Percentiles rank a stretch among this genome's conserved stretches.
These are phyloP conservation scores for Arctopsyche grandis DNA, from an alignment of 1,140 invertebrate species.

Conservation along the genomic window DNA sequence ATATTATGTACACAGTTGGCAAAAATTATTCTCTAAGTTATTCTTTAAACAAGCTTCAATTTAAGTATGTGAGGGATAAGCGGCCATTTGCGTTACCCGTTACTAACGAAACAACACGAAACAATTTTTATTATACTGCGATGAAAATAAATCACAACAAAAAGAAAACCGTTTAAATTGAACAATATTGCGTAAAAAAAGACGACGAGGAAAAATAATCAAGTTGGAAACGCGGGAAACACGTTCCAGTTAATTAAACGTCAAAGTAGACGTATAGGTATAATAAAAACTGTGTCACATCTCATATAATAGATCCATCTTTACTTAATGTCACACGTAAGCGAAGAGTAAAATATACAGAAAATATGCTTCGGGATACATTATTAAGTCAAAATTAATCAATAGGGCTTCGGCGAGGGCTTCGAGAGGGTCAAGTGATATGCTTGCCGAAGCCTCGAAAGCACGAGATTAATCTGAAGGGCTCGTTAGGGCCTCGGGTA, in stretches of 20 bases:
- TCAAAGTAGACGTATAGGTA: conserved; percentile 3
- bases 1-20: conserved; percentile 20
- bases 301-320: neutral
- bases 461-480: conserved; percentile 38
- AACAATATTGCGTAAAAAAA: neutral
- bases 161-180: neutral
- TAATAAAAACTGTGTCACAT: neutral
- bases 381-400: conserved; percentile 37
- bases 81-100: neutral
- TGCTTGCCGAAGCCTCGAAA: conserved; percentile 23
- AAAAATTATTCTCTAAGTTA: conserved; percentile 11
- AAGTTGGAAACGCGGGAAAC: neutral
- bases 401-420: conserved; percentile 31
- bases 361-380: conserved; percentile 1
- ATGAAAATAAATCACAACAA: neutral
- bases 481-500: conserved; percentile 40
- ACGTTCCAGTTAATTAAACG: conserved; percentile 16
- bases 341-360: neutral
- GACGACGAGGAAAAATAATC: neutral
- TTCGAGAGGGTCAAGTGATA: conserved; percentile 43
- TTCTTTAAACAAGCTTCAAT: conserved; percentile 5
- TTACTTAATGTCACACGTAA: conserved; percentile 7
- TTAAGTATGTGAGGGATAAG: conserved; percentile 7
- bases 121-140: no score
- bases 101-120: neutral